Conservation (phyloP, 2,797 vertebrate species). For the Sebastiscus tertius region DNA sequence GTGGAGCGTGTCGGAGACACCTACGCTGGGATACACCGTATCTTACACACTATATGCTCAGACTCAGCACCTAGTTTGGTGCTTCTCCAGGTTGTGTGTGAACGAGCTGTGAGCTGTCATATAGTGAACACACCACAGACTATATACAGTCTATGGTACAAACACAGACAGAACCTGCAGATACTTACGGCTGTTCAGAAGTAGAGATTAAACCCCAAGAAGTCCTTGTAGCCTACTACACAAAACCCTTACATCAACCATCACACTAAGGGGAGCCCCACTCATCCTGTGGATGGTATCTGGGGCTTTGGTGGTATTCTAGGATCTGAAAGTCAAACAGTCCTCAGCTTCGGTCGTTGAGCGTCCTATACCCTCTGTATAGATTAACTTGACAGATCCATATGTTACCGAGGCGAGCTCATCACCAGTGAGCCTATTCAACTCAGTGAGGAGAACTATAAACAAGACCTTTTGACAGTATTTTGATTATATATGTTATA, state of each 20-base stretch:
- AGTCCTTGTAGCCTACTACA: background rate
- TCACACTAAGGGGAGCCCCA: background rate
- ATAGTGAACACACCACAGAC: background rate
- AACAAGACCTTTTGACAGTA: background rate
- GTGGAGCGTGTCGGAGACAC: background rate
- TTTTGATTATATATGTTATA: background rate
- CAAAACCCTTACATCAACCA: background rate
- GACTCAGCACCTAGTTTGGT: background rate
- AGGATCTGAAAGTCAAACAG: conserved; percentile 30
- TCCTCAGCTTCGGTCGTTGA: conserved; percentile 1
- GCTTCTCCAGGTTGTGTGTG: background rate
- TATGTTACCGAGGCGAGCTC: background rate
- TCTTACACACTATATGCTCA: background rate
- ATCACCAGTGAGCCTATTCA: background rate
- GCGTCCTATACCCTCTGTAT: conserved; percentile 16
- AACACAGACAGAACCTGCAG: background rate
- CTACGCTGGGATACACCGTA: background rate
- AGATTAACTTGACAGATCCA: conserved; percentile 36
- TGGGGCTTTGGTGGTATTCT: conserved; percentile 27
- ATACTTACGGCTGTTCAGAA: background rate
- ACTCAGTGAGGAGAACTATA: background rate
- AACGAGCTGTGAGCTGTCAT: background rate
- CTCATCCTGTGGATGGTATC: conserved; percentile 13
- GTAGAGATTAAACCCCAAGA: background rate
- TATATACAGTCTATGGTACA: background rate